A percentile compares a stretch with the other conserved stretches of the same genome.
Conservation (phyloP, 2,888 invertebrate genomes). For the Synergus laeviventris region DNA sequence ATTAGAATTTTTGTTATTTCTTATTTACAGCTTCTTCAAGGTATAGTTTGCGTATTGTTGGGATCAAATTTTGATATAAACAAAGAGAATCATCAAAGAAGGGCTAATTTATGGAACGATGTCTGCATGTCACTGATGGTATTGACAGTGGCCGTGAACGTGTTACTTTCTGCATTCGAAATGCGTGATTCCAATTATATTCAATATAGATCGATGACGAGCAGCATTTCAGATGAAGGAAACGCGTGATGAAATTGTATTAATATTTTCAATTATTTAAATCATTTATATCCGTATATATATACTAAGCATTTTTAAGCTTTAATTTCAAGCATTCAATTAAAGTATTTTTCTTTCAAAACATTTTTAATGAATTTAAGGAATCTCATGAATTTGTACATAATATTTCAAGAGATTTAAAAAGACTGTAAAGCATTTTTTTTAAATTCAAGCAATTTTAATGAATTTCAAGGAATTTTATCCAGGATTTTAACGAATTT, state of each 20-base stretch:
- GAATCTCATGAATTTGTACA: too few species aligned
- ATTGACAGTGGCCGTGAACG: slow-evolving; percentile 79
- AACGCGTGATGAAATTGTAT: slow-evolving; percentile 25
- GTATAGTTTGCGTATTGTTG: slow-evolving; percentile 80
- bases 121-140: slow-evolving; percentile 79
- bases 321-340: too few species aligned
- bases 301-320: too few species aligned
- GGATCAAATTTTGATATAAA: slow-evolving; percentile 81
- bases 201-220: slow-evolving; percentile 43
- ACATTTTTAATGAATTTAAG: too few species aligned
- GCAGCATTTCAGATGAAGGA: slow-evolving; percentile 1
- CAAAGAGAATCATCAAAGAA: slow-evolving; percentile 79
- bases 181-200: slow-evolving; percentile 53
- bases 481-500: too few species aligned
- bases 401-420: too few species aligned
- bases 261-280: neutral
- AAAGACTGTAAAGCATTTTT: too few species aligned
- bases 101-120: slow-evolving; percentile 81
- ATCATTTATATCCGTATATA: slow-evolving; percentile 9
- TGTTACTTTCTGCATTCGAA: slow-evolving; percentile 81
- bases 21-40: slow-evolving; percentile 78
- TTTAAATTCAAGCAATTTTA: too few species aligned
- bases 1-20: neutral
- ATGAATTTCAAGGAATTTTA: too few species aligned
- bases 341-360: too few species aligned